Percentiles rank a stretch among this genome's conserved stretches.
These are phyloP conservation scores for Lagocephalus sceleratus DNA, from an alignment of 2,797 vertebrate genomes.

Conservation along the genomic window DNA sequence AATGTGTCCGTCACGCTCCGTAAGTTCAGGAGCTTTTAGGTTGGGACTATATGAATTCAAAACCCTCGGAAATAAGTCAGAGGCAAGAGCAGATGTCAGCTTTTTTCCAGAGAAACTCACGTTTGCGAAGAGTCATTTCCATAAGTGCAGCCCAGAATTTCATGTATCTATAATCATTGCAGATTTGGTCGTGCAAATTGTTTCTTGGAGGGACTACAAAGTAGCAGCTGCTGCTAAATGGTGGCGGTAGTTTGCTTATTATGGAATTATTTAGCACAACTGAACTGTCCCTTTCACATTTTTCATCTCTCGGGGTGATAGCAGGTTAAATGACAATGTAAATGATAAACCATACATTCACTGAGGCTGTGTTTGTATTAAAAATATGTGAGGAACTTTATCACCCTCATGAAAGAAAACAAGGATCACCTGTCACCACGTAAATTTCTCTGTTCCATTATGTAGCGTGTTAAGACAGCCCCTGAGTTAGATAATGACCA, in stretches of 20 bases:
- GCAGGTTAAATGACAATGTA: not conserved
- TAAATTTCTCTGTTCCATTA: not conserved
- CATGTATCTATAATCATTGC: conserved; percentile 8
- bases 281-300: conserved; percentile 3
- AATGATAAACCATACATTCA: not conserved
- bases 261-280: conserved; percentile 11
- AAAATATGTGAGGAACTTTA: no score
- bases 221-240: conserved; percentile 23
- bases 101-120: conserved; percentile 2
- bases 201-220: conserved; percentile 12
- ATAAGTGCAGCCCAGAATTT: not conserved
- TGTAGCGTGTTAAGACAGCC: not conserved
- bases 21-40: conserved; percentile 5
- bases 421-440: no score
- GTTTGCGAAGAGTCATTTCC: not conserved
- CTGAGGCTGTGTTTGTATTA: no score
- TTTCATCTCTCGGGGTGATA: not conserved
- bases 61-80: conserved; percentile 14
- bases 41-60: conserved; percentile 13
- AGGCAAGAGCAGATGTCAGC: conserved; percentile 3
- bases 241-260: conserved; percentile 17
- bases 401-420: no score
- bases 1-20: conserved; percentile 26
- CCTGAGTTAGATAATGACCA: conserved; percentile 31
- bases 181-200: conserved; percentile 10